A percentile compares a stretch with the other conserved stretches of the same genome.
Conservation (phyloP, 2,888 invertebrate genomes). For the Platynereis dumerilii region DNA sequence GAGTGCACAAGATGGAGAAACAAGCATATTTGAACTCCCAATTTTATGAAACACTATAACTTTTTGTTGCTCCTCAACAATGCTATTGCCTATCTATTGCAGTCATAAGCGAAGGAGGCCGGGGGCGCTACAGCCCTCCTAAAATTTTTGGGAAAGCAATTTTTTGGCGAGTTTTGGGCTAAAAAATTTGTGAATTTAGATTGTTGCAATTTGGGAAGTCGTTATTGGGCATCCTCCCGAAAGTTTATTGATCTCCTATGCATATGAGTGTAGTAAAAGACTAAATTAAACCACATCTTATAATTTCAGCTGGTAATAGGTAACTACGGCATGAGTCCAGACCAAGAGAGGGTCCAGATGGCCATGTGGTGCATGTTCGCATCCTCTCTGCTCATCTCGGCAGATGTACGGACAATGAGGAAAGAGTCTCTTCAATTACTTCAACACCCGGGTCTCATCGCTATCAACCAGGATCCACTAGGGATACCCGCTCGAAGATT, state of each 20-base stretch:
- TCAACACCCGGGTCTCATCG: conserved; percentile 88
- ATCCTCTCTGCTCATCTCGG: conserved; percentile 92
- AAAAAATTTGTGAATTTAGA: no score
- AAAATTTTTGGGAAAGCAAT: no score
- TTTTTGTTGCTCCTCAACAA: no score
- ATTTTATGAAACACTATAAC: no score
- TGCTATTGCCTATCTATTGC: no score
- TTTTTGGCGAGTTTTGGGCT: no score
- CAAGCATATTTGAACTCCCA: no score
- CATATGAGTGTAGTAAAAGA: background rate
- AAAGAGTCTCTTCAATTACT: conserved; percentile 89
- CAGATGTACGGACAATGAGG: conserved; percentile 84
- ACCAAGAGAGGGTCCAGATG: conserved; percentile 94
- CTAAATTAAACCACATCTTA: background rate
- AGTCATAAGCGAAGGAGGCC: no score
- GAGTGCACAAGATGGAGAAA: no score
- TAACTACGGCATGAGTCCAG: conserved; percentile 90
- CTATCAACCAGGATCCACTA: conserved; percentile 89
- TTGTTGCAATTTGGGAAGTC: no score
- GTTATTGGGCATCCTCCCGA: no score
- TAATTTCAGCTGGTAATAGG: conserved; percentile 83
- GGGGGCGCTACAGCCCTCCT: no score
- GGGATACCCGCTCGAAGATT: conserved; percentile 88
- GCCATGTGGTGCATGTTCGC: conserved; percentile 95
- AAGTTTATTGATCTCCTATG: background rate